Evolutionary conservation across 2,113 vertebrate species (phyloP).

Genomic region (Gadus macrocephalus): DNA sequence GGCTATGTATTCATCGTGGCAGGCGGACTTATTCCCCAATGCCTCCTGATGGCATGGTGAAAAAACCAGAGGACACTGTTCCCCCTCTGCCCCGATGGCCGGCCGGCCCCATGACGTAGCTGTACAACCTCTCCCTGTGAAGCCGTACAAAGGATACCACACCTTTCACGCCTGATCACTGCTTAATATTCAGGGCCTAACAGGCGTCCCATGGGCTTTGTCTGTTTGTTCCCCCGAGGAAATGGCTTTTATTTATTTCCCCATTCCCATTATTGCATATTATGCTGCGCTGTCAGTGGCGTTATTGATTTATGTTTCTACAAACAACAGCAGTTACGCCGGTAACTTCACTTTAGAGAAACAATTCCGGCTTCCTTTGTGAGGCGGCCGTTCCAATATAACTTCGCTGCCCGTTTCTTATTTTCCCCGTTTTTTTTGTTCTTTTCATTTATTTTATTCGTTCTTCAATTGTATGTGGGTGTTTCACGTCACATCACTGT

Average conservation of each 20-base stretch:
- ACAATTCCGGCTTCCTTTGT: constrained; percentile 27
- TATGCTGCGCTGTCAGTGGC: constrained; percentile 6
- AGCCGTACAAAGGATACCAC: constrained; percentile 43
- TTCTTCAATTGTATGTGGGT: background rate
- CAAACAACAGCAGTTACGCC: constrained; percentile 32
- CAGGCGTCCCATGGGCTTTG: background rate
- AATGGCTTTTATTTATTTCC: constrained; percentile 14
- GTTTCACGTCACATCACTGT: constrained; percentile 3
- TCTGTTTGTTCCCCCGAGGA: background rate
- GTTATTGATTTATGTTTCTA: constrained; percentile 50
- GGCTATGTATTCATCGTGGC: too few species aligned
- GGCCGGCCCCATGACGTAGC: too few species aligned
- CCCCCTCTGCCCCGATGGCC: too few species aligned
- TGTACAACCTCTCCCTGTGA: background rate
- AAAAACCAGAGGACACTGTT: too few species aligned
- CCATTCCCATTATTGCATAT: constrained; percentile 56
- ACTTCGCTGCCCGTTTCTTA: constrained; percentile 4
- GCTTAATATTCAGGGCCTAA: constrained; percentile 17
- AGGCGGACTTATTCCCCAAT: too few species aligned
- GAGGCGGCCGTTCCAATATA: constrained; percentile 38
- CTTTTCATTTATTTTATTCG: background rate
- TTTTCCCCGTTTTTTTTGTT: constrained; percentile 20
- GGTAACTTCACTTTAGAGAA: constrained; percentile 52
- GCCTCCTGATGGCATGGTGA: too few species aligned
- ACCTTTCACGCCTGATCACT: constrained; percentile 28